These are phyloP conservation scores for Pelosia muscerda DNA, from an alignment of 2,888 invertebrate species.

Conservation along the genomic window DNA sequence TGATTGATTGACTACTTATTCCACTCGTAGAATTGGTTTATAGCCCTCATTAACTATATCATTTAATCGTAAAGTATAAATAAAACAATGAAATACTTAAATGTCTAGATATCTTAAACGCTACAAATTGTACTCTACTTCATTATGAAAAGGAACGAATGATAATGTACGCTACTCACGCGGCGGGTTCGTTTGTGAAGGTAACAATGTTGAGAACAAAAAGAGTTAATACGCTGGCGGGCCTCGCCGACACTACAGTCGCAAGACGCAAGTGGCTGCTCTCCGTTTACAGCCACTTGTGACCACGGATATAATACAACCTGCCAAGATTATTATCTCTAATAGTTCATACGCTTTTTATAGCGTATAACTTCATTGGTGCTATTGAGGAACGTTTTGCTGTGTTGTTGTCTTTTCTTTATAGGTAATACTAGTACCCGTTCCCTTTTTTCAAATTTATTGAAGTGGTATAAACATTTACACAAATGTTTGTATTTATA, in stretches of 20 bases:
- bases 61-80: background rate
- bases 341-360: slow-evolving; percentile 3
- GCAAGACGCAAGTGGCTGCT: slow-evolving; percentile 48
- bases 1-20: no score
- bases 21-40: background rate
- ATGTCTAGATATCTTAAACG: slow-evolving; percentile 21
- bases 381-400: background rate
- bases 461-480: no score
- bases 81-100: background rate
- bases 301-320: slow-evolving; percentile 33
- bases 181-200: slow-evolving; percentile 77
- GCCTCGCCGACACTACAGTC: slow-evolving; percentile 52
- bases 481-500: no score
- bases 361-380: background rate
- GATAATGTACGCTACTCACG: slow-evolving; percentile 80
- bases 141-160: slow-evolving; percentile 60
- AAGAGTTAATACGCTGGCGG: slow-evolving; percentile 78
- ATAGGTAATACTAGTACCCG: background rate
- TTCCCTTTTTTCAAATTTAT: no score
- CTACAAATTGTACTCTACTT: slow-evolving; percentile 53
- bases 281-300: slow-evolving; percentile 47
- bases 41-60: background rate
- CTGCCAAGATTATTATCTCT: slow-evolving; percentile 29
- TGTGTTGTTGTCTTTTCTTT: background rate
- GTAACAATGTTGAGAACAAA: slow-evolving; percentile 82